Percentiles rank a stretch among this genome's conserved stretches.
These are phyloP conservation scores for Oncorhynchus tshawytscha DNA, from an alignment of 2,113 vertebrate species.

Conservation along the genomic window DNA sequence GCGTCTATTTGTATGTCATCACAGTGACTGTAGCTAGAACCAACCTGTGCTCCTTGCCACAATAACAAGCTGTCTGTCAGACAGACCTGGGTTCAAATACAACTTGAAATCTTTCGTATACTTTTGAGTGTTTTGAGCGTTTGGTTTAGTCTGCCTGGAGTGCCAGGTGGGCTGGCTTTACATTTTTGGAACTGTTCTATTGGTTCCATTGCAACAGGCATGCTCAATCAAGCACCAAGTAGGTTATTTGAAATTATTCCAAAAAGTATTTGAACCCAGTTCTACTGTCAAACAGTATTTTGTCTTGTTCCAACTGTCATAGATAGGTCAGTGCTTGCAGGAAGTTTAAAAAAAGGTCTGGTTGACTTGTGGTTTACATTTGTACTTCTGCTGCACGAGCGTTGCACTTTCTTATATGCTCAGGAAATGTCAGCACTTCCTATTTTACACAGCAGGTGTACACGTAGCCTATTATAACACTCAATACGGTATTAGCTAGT, in stretches of 20 bases:
- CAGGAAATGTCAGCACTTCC: constrained; percentile 5
- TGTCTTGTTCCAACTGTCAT: neutral
- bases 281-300: neutral
- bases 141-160: too few species aligned
- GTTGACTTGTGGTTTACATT: neutral
- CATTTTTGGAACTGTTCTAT: too few species aligned
- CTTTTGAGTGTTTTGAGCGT: too few species aligned
- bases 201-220: too few species aligned
- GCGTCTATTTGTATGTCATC: neutral
- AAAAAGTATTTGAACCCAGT: too few species aligned
- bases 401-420: neutral
- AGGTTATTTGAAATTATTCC: too few species aligned
- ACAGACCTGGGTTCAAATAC: too few species aligned
- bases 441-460: neutral
- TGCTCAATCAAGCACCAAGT: too few species aligned
- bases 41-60: neutral
- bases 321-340: neutral
- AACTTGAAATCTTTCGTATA: too few species aligned
- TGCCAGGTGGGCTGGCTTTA: too few species aligned
- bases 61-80: neutral
- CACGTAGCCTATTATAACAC: neutral
- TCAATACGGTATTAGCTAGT: neutral
- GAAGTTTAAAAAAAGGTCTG: neutral
- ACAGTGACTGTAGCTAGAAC: neutral
- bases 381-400: neutral